Evolutionary conservation across 2,113 vertebrate species (phyloP).

Genomic region (Podarcis raffonei): DNA sequence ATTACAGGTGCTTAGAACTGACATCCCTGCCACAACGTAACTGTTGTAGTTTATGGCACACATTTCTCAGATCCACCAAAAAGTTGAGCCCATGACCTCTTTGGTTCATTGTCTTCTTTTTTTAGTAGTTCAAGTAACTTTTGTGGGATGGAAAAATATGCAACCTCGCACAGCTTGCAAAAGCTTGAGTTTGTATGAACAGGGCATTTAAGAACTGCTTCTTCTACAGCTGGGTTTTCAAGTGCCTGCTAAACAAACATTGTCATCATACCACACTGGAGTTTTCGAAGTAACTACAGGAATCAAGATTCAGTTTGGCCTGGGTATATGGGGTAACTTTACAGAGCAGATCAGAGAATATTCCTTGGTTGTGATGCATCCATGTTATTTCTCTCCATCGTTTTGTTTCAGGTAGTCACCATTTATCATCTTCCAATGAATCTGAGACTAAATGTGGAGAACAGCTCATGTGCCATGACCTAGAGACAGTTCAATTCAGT

Average conservation of each 20-base stretch:
- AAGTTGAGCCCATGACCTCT: neutral
- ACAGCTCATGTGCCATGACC: constrained; percentile 83
- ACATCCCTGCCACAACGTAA: neutral
- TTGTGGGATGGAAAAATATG: neutral
- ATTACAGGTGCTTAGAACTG: neutral
- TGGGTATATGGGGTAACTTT: neutral
- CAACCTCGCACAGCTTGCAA: neutral
- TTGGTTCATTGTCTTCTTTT: constrained; percentile 32
- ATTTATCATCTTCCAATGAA: constrained; percentile 75
- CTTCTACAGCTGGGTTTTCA: constrained; percentile 32
- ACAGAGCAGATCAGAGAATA: neutral
- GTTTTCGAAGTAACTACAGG: constrained; percentile 27
- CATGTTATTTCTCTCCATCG: constrained; percentile 59
- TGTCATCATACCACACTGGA: neutral
- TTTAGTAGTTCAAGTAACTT: constrained; percentile 9
- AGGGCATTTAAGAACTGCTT: neutral
- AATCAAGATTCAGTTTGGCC: constrained; percentile 33
- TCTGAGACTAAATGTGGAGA: constrained; percentile 81
- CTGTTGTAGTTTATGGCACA: neutral
- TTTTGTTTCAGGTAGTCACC: constrained; percentile 61
- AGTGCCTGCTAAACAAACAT: neutral
- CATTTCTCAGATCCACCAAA: constrained; percentile 20
- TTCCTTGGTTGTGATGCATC: constrained; percentile 32
- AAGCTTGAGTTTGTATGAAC: constrained; percentile 1
- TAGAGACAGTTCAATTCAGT: constrained; percentile 78